These are phyloP conservation scores for Micronycteris hirsuta DNA, from an alignment of 2,113 vertebrate species.

Conservation along the genomic window DNA sequence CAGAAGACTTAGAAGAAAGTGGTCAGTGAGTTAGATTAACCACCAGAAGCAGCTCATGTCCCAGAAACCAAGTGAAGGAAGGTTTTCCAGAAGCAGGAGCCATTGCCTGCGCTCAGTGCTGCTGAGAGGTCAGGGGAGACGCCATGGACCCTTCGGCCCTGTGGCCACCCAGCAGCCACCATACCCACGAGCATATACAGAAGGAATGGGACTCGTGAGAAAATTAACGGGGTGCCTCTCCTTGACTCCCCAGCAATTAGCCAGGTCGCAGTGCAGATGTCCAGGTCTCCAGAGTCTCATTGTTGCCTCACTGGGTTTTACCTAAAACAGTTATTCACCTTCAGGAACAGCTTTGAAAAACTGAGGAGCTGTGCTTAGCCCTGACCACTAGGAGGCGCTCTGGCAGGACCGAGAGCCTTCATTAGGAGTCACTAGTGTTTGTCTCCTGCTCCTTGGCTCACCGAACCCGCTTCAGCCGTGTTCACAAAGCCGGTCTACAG, in stretches of 20 bases:
- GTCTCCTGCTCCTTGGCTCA: background rate
- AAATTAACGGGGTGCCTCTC: fast-evolving
- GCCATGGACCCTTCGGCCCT: fast-evolving
- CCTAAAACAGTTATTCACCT: background rate
- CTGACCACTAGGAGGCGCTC: background rate
- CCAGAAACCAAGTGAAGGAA: background rate
- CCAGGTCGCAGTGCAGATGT: fast-evolving
- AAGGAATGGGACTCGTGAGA: fast-evolving
- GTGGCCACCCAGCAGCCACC: background rate
- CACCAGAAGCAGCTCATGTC: background rate
- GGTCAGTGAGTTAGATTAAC: background rate
- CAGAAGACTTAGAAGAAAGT: background rate
- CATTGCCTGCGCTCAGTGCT: fast-evolving
- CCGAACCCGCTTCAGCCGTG: background rate
- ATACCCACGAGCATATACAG: fast-evolving
- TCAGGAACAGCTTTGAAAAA: background rate
- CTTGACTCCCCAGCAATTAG: fast-evolving
- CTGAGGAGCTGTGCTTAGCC: background rate
- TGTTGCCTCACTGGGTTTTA: fast-evolving
- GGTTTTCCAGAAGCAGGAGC: background rate
- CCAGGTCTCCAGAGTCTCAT: background rate
- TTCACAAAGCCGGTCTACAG: background rate
- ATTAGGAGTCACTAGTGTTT: background rate
- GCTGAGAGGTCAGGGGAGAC: fast-evolving
- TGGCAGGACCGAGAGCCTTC: background rate